Evolutionary conservation across 2,888 invertebrate species (phyloP), one percentile per base, ranked within the genome.

Genomic region (Lochmaea crataegi): DNA sequence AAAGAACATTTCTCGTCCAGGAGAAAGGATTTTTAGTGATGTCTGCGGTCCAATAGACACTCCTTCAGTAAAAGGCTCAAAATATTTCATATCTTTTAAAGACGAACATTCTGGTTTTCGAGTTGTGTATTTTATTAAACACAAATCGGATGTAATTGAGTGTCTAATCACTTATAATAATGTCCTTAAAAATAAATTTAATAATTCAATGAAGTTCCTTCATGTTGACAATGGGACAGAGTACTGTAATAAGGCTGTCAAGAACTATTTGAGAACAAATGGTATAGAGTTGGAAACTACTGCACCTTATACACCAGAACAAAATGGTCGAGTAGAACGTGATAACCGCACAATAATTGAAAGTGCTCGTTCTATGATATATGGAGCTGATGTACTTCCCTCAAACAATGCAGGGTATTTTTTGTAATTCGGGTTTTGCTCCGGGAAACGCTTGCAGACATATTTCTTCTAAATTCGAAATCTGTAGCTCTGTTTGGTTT

Each of bases 51-150:
- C 72, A 14, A 77, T 78, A 66, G 42, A 69, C 11, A 57, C 51
- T 53, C 38, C 68, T 16, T 76, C 74, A 14, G 70, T 77, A 18
- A 64, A 66, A 63, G 75, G 74, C 48, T 22, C 73, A 45, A 71
- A 51, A 18, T 78, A 78, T 51, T 72, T 77, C 53, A 22, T 73
- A n/a, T n/a, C 58, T 18, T 75, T 76, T 64, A 76, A 77, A 64
- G 76, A 76, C 58, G 72, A 72, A 12, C 63, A 51, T 38, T 61
- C 75, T 12, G 69, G 73, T 42, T 76, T 71, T 42, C n/a, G 65
- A 16, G 32, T 57, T 9, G 75, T 57, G 16, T 74, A 70, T 53
- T 79, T 79, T 41, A 71, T 77, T 14, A 72, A 69, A 69, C 48
- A 76, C 53, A 72, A 74, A 66, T 64, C 56, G 18, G 73, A 78